Conservation (phyloP, 2,888 invertebrate species). For the Iphiclides podalirius region DNA sequence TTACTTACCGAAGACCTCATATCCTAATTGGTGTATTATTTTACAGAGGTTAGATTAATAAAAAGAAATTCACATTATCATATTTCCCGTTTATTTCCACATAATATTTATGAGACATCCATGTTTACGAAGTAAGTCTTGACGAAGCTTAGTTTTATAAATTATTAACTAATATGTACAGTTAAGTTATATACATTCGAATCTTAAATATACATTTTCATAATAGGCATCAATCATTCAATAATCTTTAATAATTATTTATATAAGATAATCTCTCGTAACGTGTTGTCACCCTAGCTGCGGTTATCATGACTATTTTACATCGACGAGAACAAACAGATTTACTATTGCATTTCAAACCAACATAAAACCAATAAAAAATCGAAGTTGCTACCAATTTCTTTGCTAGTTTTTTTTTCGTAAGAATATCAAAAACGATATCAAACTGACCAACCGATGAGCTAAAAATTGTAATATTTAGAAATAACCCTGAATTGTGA, state of each 20-base stretch:
- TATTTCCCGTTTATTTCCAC: conserved; percentile 39
- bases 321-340: background rate
- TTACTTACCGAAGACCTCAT: no score
- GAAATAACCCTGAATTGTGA: no score
- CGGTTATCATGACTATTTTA: background rate
- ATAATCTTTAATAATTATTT: background rate
- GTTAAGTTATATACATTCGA: conserved; percentile 8
- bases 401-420: no score
- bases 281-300: background rate
- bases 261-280: background rate
- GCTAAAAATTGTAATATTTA: no score
- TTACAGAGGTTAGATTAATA: background rate
- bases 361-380: no score
- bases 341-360: no score
- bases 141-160: conserved; percentile 30
- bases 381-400: no score
- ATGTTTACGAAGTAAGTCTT: conserved; percentile 34
- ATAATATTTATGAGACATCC: conserved; percentile 34
- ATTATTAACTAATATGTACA: conserved; percentile 18
- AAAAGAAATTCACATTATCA: conserved; percentile 25
- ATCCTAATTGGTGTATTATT: no score
- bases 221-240: no score
- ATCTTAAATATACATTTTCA: conserved; percentile 5
- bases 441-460: no score
- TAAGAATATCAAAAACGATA: no score